Evolutionary conservation across 2,113 vertebrate species (phyloP), one percentile per base, ranked within the genome.

Genomic region (Oncorhynchus nerka): DNA sequence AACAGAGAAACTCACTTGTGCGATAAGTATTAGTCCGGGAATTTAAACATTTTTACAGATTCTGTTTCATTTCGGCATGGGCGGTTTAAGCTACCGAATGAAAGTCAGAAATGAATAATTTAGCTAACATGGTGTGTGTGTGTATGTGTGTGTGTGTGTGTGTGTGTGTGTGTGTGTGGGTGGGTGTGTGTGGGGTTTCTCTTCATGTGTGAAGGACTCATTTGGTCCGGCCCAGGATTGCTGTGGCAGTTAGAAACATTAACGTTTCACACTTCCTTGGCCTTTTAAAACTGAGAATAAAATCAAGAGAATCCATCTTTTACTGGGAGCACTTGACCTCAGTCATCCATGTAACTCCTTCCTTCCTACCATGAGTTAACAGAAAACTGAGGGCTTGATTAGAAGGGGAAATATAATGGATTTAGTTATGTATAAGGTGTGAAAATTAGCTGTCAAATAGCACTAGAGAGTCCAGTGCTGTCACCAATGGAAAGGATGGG

Each of bases 21-120:
- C 70, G 75, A 84, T 85, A 80, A 75, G 48, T 83, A 82, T 82
- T 69, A 79, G 75, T 78, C 8, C 3, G 67, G 70, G 15, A 20
- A 6, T 16, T 57, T 16, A 57, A 57, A 49, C 59, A 70, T 59
- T 79, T 82, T 48, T 71, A 80, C 69, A 32, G 32, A 74, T 84
- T 65, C 9, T 24, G 26, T 45, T 45, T 45, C 9, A 45, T 45
- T 45, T 11, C 9, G 2, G 39, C 39, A 45, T 11, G 9, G 39
- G 9, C 39, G 39, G 39, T 45, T 45, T 12, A 45, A 45, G 9
- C 39, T 45, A 9, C 9, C 16, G 16, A 57, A 20, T 57, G 20
- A 57, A 57, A 57, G 55, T 57, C 39, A 45, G 39, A 20, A 16
- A 19, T 57, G 0, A 57, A 57, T 57, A 20, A 57, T 57, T 20